Base-by-base conservation (phyloP, 2,797 vertebrate species). In the Tadarida brasiliensis region DNA sequence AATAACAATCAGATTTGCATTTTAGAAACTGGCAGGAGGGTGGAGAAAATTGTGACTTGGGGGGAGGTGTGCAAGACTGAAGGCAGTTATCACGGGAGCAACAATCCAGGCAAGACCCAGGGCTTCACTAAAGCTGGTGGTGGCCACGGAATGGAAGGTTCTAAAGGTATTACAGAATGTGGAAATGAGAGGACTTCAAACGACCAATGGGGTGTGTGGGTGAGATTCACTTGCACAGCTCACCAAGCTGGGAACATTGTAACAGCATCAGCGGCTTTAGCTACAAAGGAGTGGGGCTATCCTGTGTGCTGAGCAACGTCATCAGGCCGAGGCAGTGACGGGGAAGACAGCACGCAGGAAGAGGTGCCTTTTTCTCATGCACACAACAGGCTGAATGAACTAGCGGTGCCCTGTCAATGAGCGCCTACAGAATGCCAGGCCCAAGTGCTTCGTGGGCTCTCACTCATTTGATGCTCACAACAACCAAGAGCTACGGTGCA, bases 341-440 rank as follows among this genome's bases (percentile, higher is more conserved):
- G 49, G 35, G 33, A 44, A 49, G 47, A 87, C 68, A 59, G 11
- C 24, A 4, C 56, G 56, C 28, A 30, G 59, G 11, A 86, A 76
- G 57, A 67, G 22, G 7, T 4, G 11, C 6, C 14, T 30, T 26
- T 30, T 54, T 26, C 39, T 87, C 39, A 17, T 15, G 57, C n/a
- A 17, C 0, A 14, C 16, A 28, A n/a, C 4, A 1, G 63, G 30
- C 76, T 65, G 47, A 39, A 8, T 1, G 4, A 61, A n/a, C 8
- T 1, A 4, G 49, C 47, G 33, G 47, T 7, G 67, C 47, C 78
- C 57, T 93, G 12, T 16, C 56, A 35, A 14, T 2, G 44, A 71
- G 49, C 9, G 3, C 14, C 61, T 3, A 2, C 11, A 8, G 35
- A 73, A 3, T 4, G 1, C 59, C 19, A 3, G 12, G 59, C 4